phyloP scores from a whole-genome alignment of 2,797 vertebrate genomes.

The Gymnopithys bicolor region DNA sequence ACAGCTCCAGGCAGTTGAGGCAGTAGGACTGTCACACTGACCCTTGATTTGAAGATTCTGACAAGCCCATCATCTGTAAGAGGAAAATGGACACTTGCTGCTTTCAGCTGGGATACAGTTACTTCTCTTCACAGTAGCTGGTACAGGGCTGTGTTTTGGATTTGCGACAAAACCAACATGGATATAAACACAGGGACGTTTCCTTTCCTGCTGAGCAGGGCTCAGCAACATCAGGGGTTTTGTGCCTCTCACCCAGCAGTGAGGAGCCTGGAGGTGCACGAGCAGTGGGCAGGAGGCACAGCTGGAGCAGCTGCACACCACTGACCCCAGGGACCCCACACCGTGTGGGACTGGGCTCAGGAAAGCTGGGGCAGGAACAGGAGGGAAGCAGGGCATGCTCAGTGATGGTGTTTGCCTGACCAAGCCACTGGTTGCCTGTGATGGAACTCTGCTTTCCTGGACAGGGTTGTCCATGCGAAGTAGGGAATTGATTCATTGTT shows the following conservation, averaged over 20 bases:
- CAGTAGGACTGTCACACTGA: background rate
- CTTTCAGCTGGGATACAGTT: background rate
- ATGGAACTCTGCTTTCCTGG: background rate
- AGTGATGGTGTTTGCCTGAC: background rate
- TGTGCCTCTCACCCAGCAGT: background rate
- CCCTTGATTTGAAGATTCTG: background rate
- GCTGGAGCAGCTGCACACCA: background rate
- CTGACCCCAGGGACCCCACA: background rate
- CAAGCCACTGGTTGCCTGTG: rapidly evolving
- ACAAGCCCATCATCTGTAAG: background rate
- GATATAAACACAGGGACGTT: background rate
- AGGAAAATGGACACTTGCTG: background rate
- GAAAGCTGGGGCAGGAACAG: background rate
- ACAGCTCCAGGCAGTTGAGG: background rate
- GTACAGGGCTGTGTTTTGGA: background rate
- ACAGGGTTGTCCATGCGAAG: background rate
- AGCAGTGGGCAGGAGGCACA: background rate
- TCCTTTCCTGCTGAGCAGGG: background rate
- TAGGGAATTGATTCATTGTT: background rate
- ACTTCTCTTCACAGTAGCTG: background rate
- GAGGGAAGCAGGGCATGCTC: rapidly evolving
- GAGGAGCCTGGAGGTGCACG: background rate
- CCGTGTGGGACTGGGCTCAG: background rate
- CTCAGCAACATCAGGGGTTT: background rate
- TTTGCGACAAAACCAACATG: background rate